Evolutionary conservation across 2,888 invertebrate genomes (phyloP).

Genomic region (Dolichomitus sp.): DNA sequence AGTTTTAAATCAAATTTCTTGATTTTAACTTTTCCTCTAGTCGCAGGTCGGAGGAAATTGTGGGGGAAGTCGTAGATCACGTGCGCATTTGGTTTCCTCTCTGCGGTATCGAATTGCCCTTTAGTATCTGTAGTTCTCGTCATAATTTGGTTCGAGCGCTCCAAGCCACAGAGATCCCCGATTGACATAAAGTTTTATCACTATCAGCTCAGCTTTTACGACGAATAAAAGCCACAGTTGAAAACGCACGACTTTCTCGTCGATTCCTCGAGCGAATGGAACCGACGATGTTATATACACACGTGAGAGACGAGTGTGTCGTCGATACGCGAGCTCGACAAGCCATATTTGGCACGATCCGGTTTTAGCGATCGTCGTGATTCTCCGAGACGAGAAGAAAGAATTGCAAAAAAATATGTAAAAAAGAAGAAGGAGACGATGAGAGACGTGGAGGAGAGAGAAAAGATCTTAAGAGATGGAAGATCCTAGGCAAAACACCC

Average conservation of each 20-base stretch:
- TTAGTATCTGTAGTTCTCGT: not conserved
- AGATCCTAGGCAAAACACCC: slow-evolving; percentile 4
- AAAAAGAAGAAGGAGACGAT: slow-evolving; percentile 14
- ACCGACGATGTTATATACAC: slow-evolving; percentile 39
- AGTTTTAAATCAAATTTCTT: not conserved
- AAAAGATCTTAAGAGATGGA: slow-evolving; percentile 30
- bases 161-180: not conserved
- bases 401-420: slow-evolving; percentile 23
- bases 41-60: too few species aligned
- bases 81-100: not conserved
- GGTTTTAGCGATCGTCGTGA: slow-evolving; percentile 70
- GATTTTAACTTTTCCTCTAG: not conserved
- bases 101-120: not conserved
- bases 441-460: slow-evolving; percentile 1
- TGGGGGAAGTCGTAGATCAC: not conserved
- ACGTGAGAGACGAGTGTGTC: slow-evolving; percentile 21
- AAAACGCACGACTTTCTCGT: slow-evolving; percentile 62
- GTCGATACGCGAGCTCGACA: slow-evolving; percentile 47
- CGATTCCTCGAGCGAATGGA: slow-evolving; percentile 41
- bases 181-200: slow-evolving; percentile 17
- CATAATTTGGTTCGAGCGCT: not conserved
- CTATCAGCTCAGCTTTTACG: slow-evolving; percentile 21
- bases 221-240: slow-evolving; percentile 20
- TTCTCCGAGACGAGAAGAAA: slow-evolving; percentile 43
- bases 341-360: slow-evolving; percentile 74